A percentile compares a stretch with the other conserved stretches of the same genome.
These are phyloP conservation scores for Bostrychus sinensis DNA, from an alignment of 2,113 vertebrate species.

Conservation along the genomic window DNA sequence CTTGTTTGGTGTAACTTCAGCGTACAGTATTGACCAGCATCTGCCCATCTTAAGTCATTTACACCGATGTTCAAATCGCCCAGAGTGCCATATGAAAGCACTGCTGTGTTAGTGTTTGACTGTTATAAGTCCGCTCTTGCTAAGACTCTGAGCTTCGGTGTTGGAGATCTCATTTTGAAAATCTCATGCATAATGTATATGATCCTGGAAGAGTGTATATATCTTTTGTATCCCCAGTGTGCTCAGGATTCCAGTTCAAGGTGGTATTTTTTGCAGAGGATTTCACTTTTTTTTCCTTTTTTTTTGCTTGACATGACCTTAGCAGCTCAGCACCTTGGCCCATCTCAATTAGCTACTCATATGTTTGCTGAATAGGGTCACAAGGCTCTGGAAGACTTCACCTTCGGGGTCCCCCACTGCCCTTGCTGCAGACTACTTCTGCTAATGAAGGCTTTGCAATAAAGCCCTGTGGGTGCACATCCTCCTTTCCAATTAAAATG, in stretches of 20 bases:
- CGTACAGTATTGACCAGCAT: no score
- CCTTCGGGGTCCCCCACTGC: slow-evolving; percentile 56
- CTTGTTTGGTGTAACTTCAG: no score
- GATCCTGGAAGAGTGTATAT: slow-evolving; percentile 5
- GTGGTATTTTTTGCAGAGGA: slow-evolving; percentile 32
- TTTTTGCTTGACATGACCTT: slow-evolving; percentile 55
- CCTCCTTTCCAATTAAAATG: slow-evolving; percentile 79
- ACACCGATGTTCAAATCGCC: neutral
- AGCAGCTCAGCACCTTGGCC: slow-evolving; percentile 50
- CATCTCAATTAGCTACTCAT: slow-evolving; percentile 75
- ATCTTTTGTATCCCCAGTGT: slow-evolving; percentile 15
- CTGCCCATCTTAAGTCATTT: no score
- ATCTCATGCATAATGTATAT: slow-evolving; percentile 43
- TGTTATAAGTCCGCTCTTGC: slow-evolving; percentile 41
- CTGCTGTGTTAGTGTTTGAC: slow-evolving; percentile 35
- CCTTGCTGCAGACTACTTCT: slow-evolving; percentile 46
- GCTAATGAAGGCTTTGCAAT: slow-evolving; percentile 75
- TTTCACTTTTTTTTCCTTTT: slow-evolving; percentile 35
- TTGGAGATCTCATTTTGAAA: slow-evolving; percentile 36
- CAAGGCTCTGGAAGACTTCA: slow-evolving; percentile 53
- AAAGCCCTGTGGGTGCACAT: slow-evolving; percentile 46
- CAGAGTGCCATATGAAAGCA: neutral
- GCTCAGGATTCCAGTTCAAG: slow-evolving; percentile 21
- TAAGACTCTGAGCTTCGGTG: slow-evolving; percentile 42
- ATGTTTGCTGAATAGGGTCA: slow-evolving; percentile 63